Evolutionary conservation across 2,113 vertebrate genomes (phyloP).

Genomic region (Nesogale talazaci): DNA sequence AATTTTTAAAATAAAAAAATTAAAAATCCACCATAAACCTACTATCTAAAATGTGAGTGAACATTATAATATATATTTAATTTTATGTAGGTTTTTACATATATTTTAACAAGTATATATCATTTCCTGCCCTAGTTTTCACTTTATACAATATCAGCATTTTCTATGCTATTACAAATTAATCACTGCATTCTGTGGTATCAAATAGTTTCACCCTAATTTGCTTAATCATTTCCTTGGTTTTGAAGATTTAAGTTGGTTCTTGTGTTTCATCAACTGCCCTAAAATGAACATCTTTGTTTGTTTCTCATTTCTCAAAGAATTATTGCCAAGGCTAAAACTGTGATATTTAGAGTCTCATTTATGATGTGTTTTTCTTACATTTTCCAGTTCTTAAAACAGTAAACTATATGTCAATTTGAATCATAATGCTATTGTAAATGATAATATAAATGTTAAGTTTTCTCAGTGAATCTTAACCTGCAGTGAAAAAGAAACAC

Average conservation of each 20-base stretch:
- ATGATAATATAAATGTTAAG: neutral
- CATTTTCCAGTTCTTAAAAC: constrained; percentile 20
- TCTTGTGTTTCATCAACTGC: neutral
- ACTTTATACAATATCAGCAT: neutral
- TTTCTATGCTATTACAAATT: neutral
- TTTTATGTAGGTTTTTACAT: neutral
- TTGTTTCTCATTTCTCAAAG: constrained; percentile 7
- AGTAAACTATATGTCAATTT: constrained; percentile 28
- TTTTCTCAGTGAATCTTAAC: constrained; percentile 16
- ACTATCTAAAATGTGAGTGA: neutral
- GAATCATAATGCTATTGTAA: constrained; percentile 22
- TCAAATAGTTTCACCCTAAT: neutral
- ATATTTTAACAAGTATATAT: neutral
- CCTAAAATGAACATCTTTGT: neutral
- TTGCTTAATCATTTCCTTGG: neutral
- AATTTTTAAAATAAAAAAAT: constrained; percentile 36
- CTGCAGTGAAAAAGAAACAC: neutral
- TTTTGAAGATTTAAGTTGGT: constrained; percentile 14
- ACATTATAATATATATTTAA: constrained; percentile 15
- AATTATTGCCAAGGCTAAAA: neutral
- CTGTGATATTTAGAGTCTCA: constrained; percentile 10
- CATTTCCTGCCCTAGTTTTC: neutral
- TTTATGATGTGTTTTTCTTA: constrained; percentile 7
- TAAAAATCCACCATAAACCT: neutral
- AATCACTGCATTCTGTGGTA: neutral